Evolutionary conservation across 2,888 invertebrate species (phyloP).

Genomic region (Scaptomyza tumidula): DNA sequence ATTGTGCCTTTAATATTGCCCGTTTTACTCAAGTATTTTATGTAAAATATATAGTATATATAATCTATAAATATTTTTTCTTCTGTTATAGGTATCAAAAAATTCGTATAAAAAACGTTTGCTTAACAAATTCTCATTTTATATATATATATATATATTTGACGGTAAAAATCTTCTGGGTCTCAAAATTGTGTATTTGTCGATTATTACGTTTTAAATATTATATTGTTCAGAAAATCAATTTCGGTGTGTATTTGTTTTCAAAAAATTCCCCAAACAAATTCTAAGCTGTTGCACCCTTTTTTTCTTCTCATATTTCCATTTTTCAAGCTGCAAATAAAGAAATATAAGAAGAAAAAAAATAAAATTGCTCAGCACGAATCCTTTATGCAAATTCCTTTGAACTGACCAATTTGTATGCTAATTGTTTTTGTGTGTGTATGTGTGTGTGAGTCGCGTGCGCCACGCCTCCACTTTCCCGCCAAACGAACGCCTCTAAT

Average conservation of each 20-base stretch:
- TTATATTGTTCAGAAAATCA: conserved; percentile 27
- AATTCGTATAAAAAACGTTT: conserved; percentile 71
- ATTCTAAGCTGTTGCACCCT: conserved; percentile 4
- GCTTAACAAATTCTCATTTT: conserved; percentile 66
- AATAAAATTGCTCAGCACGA: conserved; percentile 27
- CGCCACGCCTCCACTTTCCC: conserved; percentile 39
- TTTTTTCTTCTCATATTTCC: not conserved
- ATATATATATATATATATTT: conserved; percentile 41
- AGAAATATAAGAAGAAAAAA: not conserved
- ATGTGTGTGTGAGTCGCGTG: conserved; percentile 40
- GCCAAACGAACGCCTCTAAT: conserved; percentile 49
- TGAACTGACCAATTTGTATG: conserved; percentile 31
- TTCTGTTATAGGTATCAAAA: conserved; percentile 61
- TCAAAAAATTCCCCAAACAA: conserved; percentile 20
- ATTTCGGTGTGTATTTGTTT: conserved; percentile 48
- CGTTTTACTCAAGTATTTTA: conserved; percentile 46
- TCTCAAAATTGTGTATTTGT: conserved; percentile 61
- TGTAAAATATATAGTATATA: conserved; percentile 39
- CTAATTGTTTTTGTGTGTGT: conserved; percentile 13
- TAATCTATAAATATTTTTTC: conserved; percentile 56
- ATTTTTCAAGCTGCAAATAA: conserved; percentile 1
- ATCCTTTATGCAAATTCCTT: conserved; percentile 31
- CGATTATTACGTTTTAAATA: conserved; percentile 27
- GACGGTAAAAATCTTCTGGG: conserved; percentile 60
- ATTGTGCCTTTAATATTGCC: conserved; percentile 49